Evolutionary conservation across 2,888 invertebrate genomes (phyloP), one percentile per base, ranked within the genome.

Genomic region (Tribolium freemani): DNA sequence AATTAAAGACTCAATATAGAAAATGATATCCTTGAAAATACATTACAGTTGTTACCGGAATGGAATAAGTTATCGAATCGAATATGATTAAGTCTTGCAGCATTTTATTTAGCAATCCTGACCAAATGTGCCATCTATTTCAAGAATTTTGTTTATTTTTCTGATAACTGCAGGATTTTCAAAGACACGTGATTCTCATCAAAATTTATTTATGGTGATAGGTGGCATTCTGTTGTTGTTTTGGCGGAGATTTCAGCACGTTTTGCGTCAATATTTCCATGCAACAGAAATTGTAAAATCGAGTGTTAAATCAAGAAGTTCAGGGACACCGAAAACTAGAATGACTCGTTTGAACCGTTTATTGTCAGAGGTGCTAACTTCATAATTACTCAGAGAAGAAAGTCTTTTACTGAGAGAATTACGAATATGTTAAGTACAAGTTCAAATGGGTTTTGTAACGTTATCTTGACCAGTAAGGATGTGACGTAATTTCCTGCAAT

Each of bases 11-110:
- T 70, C n/a, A n/a, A 75, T 75, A 74, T 74, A 72, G 74, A 60
- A 68, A 72, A 72, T 68, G 56, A 63, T 74, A 74, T 74, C 75
- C 75, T 75, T 75, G 75, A 72, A 73, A 73, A 66, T 72, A 68
- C 73, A 72, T 75, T 69, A 71, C 54, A 56, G 71, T 68, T 74
- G 67, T 71, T 64, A 67, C 75, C 58, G 75, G 71, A 68, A 72
- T 57, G 21, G 72, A 74, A 75, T 74, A 74, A 72, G 48, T 73
- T 57, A 71, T 67, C 60, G 67, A 57, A 73, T 66, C 69, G 69
- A 73, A 73, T 73, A 58, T 64, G 53, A 71, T 67, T 67, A 71
- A 57, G 56, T 50, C 46, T 68, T 56, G 68, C 58, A 57, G 58
- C 31, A 57, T 56, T 67, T 51, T 63, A 38, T 51, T 57, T 58